Base-by-base conservation (phyloP, 2,888 invertebrate species). In the Pyralis farinalis region DNA sequence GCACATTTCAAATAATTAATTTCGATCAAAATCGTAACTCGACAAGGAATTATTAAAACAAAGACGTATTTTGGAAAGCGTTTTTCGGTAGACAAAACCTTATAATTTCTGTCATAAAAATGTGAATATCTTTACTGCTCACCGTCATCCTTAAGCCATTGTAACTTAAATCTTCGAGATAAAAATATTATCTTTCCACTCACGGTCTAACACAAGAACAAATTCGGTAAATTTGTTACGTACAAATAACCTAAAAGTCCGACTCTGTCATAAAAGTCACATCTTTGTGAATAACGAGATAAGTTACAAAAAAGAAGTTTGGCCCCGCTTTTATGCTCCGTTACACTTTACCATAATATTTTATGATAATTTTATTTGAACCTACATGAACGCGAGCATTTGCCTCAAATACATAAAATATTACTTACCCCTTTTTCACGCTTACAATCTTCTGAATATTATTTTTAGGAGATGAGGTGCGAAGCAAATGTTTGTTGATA, bases 271-370 rank as follows among this genome's bases (percentile, higher is more conserved):
- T 83, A 83, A 82, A 83, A 81, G 78, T 82, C 82, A 79, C 78
- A 82, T 83, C 74, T 74, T 71, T 68, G 62, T 80, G 82, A 82
- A 69, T 77, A 82, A 83, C 71, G 82, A 74, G 76, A 76, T 75
- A 82, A 83, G 73, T 82, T 83, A 65, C 64, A 71, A 76, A 76
- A 79, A 76, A 77, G 58, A 71, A 74, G 4, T 71, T 72, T 76
- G 56, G 55, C 58, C 55, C 53, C 63, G 63, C 59, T 78, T 77
- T 78, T 71, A 68, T 71, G 74, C 71, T 69, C 56, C 61, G 64
- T 58, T 73, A 64, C 72, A 71, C 70, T 75, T 68, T 65, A 60
- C 66, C 66, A 74, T 73, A 68, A 72, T 75, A 74, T 79, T 77
- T 80, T 73, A 80, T 77, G 77, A 65, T 76, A 72, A 76, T 80